Base-by-base conservation (phyloP, 2,113 vertebrate species). In the Micronisus gabar region DNA sequence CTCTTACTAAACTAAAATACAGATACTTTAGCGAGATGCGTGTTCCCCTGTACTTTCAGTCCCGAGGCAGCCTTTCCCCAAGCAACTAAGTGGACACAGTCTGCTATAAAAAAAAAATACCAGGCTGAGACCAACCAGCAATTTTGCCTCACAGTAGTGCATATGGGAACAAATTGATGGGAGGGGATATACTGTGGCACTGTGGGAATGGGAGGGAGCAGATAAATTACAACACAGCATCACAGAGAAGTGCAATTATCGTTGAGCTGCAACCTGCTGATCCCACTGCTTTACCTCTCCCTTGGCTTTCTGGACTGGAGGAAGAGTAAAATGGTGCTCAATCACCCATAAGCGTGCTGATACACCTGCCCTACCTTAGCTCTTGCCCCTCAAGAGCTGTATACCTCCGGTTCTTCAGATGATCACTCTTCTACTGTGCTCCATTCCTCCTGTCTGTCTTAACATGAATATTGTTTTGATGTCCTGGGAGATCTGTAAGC, bases 141-240 rank as follows among this genome's bases (percentile, higher is more conserved):
- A 40, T 83, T 89, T 63, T 73, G 36, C 52, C 21, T 94, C 85
- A 32, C 55, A 47, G 47, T 43, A 40, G 81, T 59, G 72, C 79
- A 90, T 84, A 86, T 79, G 80, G 87, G 61, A 95, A 84, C 92
- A 88, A 97, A 86, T 90, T 94, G 88, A 36, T 84, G 86, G 93
- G 85, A 92, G 82, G 93, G 75, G 53, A 86, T 89, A 86, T 58
- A 90, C 61, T 40, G 55, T 15, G 40, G 56, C 80, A 82, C 80
- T 62, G 92, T 87, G 90, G 75, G 65, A 97, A 84, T 85, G 82
- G 95, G 96, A 96, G 83, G 83, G 95, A 94, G 62, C 84, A 86
- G 93, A 90, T 70, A 90, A 93, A 95, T 87, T 58, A 38, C 29
- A 93, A 34, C 25, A 5, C 70, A 36, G 81, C 78, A 87, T 76